Evolutionary conservation across 2,113 vertebrate genomes (phyloP).

Genomic region (Psittacara wagleri): DNA sequence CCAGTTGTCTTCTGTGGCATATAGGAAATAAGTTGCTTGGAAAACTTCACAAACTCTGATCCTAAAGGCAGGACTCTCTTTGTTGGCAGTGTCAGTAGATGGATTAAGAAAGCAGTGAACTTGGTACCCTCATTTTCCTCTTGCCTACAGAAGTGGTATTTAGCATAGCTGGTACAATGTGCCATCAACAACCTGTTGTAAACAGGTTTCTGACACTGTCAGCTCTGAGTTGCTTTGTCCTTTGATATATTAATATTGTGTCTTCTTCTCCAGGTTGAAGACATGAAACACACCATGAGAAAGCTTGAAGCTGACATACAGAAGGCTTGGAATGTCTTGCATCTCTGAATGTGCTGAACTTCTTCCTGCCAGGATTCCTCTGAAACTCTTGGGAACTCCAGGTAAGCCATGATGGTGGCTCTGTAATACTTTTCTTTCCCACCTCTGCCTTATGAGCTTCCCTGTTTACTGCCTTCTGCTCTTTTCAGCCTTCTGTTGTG

Average conservation of each 20-base stretch:
- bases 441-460: not conserved
- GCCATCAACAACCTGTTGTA: not conserved
- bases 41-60: not conserved
- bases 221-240: not conserved
- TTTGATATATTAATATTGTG: not conserved
- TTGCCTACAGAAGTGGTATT: not conserved
- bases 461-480: not conserved
- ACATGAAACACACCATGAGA: not conserved
- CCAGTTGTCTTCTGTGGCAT: not conserved
- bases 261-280: not conserved
- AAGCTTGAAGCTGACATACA: not conserved
- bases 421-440: not conserved
- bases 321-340: not conserved
- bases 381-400: not conserved
- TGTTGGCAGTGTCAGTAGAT: not conserved
- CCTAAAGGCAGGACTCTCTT: not conserved
- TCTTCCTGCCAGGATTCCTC: not conserved
- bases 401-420: not conserved
- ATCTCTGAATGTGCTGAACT: not conserved
- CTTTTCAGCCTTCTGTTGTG: not conserved
- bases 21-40: not conserved
- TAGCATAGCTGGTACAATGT: not conserved
- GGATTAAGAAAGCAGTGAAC: not conserved
- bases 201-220: not conserved
- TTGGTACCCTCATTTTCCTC: not conserved